Base-by-base conservation (phyloP, 2,888 invertebrate species). In the Drosophila formosana region DNA sequence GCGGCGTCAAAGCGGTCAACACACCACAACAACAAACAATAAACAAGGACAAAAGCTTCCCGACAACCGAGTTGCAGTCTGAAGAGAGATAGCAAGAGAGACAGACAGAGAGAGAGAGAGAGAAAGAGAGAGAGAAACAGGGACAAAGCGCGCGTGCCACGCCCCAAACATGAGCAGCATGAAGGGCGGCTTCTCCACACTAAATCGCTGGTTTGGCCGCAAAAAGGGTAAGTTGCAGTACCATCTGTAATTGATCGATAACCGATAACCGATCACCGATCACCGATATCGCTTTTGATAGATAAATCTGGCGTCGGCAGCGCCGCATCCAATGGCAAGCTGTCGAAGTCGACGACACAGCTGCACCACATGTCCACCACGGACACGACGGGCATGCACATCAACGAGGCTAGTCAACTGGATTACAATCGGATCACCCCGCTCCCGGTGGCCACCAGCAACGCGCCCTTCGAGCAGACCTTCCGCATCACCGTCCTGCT, bases 401-500 rank as follows among this genome's bases (percentile, higher is more conserved):
- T 91, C 58, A 90, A 90, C 71, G 90, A 91, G 88, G 89, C 92
- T 92, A 92, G 92, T 92, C 92, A 92, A 82, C 86, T 92, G 89
- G 91, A 92, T 76, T 92, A 92, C 69, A 92, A 92, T 78, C 91
- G 91, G 69, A 92, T 92, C 65, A 91, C 92, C 3, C 92, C 92
- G 9, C 75, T 92, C 64, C 91, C 92, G 47, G 91, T 89, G 57
- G 91, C 89, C 66, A 91, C 92, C 53, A 92, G 90, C 61, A 92
- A 92, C 88, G 92, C 92, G 11, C 92, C 93, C 39, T 93, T 93
- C 65, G 93, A 93, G 81, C 93, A 93, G 80, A 92, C 91, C 11
- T 93, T 93, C 65, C 92, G 93, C 63, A 92, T 93, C 34, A 93
- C 92, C 91, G 96, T 97, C 37, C 95, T 96, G 90, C 93, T 97